Conservation (phyloP, 2,113 vertebrate genomes). For the Rhadina sibilatrix region DNA sequence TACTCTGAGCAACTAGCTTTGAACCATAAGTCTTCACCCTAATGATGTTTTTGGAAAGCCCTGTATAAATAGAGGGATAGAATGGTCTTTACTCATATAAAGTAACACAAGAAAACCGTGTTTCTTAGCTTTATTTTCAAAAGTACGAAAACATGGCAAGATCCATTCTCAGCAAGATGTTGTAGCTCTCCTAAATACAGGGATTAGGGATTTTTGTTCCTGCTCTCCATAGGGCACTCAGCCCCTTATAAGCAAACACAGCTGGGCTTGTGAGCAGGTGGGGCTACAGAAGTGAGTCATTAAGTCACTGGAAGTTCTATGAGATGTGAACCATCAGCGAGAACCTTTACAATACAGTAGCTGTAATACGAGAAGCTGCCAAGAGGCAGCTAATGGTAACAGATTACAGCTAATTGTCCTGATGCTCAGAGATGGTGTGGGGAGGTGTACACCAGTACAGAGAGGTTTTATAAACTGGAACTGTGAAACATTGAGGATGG, state of each 20-base stretch:
- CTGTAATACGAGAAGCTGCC: accelerated
- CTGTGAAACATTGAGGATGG: neutral
- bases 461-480: neutral
- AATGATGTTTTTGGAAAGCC: neutral
- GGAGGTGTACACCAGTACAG: neutral
- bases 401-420: neutral
- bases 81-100: neutral
- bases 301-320: neutral
- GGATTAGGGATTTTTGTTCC: neutral
- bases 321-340: neutral
- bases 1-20: neutral
- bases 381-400: neutral
- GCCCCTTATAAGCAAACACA: neutral
- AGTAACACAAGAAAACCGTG: neutral
- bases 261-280: neutral
- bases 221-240: neutral
- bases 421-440: neutral
- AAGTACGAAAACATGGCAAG: accelerated
- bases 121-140: neutral
- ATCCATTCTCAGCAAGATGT: neutral
- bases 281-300: too few species aligned
- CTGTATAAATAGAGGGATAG: neutral
- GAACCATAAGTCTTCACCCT: neutral
- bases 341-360: neutral
- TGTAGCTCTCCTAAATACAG: neutral